These are phyloP conservation scores for Psophia crepitans DNA, from an alignment of 2,113 vertebrate species.

Conservation along the genomic window DNA sequence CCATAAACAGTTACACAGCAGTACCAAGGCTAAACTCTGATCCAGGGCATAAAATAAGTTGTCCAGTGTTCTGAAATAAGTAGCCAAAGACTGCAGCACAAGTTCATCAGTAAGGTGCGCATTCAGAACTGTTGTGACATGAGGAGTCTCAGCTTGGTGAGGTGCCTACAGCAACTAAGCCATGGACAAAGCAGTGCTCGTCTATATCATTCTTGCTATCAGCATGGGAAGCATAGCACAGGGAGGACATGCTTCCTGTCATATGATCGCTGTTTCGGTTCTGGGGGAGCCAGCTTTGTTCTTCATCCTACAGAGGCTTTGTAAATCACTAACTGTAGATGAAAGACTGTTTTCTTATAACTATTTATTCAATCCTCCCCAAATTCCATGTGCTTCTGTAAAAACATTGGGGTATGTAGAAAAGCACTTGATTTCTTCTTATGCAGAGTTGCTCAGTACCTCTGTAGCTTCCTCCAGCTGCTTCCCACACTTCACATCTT, in stretches of 20 bases:
- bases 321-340: background rate
- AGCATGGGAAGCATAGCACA: background rate
- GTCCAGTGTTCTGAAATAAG: background rate
- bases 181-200: background rate
- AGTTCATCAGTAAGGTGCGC: background rate
- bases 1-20: background rate
- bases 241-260: background rate
- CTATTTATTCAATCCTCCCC: background rate
- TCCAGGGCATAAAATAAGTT: background rate
- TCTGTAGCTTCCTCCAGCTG: background rate
- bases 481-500: background rate
- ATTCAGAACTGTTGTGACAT: background rate
- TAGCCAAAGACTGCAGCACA: background rate
- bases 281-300: background rate
- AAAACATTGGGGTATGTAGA: background rate
- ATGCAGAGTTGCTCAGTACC: background rate
- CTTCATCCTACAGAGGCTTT: background rate
- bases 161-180: background rate
- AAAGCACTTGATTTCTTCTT: background rate
- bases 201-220: background rate
- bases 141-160: background rate
- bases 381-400: background rate
- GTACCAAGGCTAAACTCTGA: background rate
- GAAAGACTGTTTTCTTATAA: background rate
- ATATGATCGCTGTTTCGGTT: accelerated